Base-by-base conservation (phyloP, 1,140 invertebrate genomes). In the Drosophila pandora region DNA sequence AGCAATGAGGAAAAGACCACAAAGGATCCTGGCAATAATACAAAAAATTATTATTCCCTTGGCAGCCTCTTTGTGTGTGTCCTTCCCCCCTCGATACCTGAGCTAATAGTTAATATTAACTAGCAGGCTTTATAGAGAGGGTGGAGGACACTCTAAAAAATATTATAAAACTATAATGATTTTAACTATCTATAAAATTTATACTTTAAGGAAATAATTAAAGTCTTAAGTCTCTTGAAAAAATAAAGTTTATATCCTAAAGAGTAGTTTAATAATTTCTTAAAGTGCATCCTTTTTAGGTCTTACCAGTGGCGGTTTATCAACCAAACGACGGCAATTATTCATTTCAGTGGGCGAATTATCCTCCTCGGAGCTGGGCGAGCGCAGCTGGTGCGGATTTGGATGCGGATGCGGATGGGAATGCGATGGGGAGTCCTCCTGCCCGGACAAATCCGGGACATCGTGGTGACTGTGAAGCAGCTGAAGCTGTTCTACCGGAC, bases 311-410 rank as follows among this genome's bases (percentile, higher is more conserved):
- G 96, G 96, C 28, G 96, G 96, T 90, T 97, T 96, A 92, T 97
- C 96, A 39, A 92, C 91, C 71, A 97, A 93, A 77, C 95, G 93
- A 91, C 96, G 95, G 91, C 96, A 97, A 78, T 96, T 96, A 93
- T 97, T 97, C 73, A 97, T 93, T 92, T 97, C 96, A 45, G 96
- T 96, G n/a, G 96, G 96, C 23, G 96, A 97, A 92, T 96, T 96
- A 89, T 95, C 96, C 91, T 97, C 96, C 90, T 97, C 96, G 70
- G 96, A 96, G 90, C 95, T 96, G 48, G 95, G 96, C 17, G 95
- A 95, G 79, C 94, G 95, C 60, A 93, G 92, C 71, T 93, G 93
- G 39, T 91, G 90, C 43, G 75, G 69, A 47, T 67, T 56, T 17
- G 56, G 92, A 68, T 93, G 92, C 25, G 56, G 92, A 68, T 93